A percentile compares a stretch with the other conserved stretches of the same genome.
Conservation (phyloP, 2,888 invertebrate genomes). For the Zelleria hepariella region DNA sequence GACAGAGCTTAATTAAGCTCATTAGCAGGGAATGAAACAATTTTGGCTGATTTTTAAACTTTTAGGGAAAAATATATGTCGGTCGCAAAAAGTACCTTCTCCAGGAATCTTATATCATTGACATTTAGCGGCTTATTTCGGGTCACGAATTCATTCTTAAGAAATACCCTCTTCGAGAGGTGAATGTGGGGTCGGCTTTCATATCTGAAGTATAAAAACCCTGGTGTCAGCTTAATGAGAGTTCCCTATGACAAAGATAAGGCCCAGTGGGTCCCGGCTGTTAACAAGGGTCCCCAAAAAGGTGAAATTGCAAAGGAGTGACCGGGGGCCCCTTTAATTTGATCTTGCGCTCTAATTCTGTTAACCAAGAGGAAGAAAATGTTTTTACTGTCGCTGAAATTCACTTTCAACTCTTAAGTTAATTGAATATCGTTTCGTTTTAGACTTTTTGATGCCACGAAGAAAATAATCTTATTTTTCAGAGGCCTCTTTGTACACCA, state of each 20-base stretch:
- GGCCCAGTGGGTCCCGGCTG: conserved; percentile 21
- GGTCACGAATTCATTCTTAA: not conserved
- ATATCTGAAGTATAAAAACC: conserved; percentile 31
- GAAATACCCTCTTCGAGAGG: not conserved
- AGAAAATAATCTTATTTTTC: no score
- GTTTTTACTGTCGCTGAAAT: conserved; percentile 25
- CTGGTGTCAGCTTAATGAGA: conserved; percentile 46
- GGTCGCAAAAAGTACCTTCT: no score
- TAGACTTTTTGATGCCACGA: no score
- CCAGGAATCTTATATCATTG: not conserved
- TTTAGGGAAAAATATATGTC: no score
- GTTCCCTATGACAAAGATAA: conserved; percentile 42
- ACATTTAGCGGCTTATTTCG: not conserved
- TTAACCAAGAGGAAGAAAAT: conserved; percentile 29
- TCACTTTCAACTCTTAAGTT: conserved; percentile 12
- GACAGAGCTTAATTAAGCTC: no score
- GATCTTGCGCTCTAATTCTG: conserved; percentile 38
- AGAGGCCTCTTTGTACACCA: no score
- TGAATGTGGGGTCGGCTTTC: conserved; percentile 8
- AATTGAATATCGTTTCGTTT: no score
- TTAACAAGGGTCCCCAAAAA: conserved; percentile 53
- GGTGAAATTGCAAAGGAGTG: conserved; percentile 52
- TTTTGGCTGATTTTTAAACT: no score
- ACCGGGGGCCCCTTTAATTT: conserved; percentile 42
- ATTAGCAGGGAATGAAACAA: no score